Conservation (phyloP, 2,113 vertebrate genomes). For the Colistium nudipinnis region DNA sequence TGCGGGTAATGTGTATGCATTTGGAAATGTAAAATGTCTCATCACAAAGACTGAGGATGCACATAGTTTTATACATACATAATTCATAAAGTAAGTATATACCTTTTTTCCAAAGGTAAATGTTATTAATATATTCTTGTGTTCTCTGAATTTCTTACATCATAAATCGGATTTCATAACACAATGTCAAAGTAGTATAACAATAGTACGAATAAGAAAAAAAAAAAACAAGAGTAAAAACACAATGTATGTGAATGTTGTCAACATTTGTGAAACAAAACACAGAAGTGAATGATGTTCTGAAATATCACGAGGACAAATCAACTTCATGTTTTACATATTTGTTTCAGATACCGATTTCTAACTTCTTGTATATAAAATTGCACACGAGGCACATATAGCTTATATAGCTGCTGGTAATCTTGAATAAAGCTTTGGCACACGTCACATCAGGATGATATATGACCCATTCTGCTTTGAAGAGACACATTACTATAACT, state of each 20-base stretch:
- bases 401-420: slow-evolving; percentile 39
- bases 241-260: slow-evolving; percentile 49
- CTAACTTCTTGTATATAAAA: slow-evolving; percentile 54
- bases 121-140: slow-evolving; percentile 38
- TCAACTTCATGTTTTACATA: slow-evolving; percentile 55
- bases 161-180: slow-evolving; percentile 50
- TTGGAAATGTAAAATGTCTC: slow-evolving; percentile 59
- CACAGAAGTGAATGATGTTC: slow-evolving; percentile 23
- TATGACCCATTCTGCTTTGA: slow-evolving; percentile 56
- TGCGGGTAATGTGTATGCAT: slow-evolving; percentile 69
- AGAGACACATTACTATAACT: slow-evolving; percentile 35
- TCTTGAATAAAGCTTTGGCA: slow-evolving; percentile 63
- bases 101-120: slow-evolving; percentile 50
- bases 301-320: slow-evolving; percentile 58
- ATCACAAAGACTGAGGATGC: slow-evolving; percentile 50
- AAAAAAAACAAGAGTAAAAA: slow-evolving; percentile 38
- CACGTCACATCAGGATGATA: slow-evolving; percentile 42
- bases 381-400: slow-evolving; percentile 38
- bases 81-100: slow-evolving; percentile 36
- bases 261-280: slow-evolving; percentile 29
- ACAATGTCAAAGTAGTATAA: slow-evolving; percentile 39
- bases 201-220: slow-evolving; percentile 5
- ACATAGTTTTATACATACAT: slow-evolving; percentile 62
- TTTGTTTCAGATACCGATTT: slow-evolving; percentile 60
- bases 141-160: slow-evolving; percentile 59